Conservation (phyloP, 2,797 vertebrate species). For the Spea hammondii region DNA sequence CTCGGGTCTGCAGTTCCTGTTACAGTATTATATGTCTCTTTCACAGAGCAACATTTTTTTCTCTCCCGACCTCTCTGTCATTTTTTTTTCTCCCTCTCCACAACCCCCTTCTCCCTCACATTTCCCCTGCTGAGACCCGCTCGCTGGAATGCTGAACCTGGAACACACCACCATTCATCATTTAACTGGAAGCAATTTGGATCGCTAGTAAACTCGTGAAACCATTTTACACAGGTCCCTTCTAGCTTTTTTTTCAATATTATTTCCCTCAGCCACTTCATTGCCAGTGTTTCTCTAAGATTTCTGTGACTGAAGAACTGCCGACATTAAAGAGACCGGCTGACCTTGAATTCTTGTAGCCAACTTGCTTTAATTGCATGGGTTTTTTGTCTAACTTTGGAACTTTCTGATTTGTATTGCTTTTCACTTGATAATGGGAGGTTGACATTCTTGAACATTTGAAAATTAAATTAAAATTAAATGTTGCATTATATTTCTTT, state of each 20-base stretch:
- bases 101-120: constrained; percentile 4
- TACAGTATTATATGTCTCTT: constrained; percentile 42
- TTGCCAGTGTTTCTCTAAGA: too few species aligned
- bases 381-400: too few species aligned
- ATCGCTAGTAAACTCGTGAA: constrained; percentile 22
- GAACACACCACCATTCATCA: constrained; percentile 36
- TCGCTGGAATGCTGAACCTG: constrained; percentile 37
- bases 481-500: too few species aligned
- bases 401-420: too few species aligned
- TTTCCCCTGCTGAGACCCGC: constrained; percentile 38
- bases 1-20: constrained; percentile 33
- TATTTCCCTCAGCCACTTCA: too few species aligned
- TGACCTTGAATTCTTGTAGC: too few species aligned
- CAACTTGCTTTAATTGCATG: too few species aligned
- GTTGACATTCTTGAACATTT: too few species aligned
- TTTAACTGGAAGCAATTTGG: constrained; percentile 32
- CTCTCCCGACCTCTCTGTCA: constrained; percentile 27
- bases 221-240: constrained; percentile 1
- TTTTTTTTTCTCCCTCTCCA: constrained; percentile 27
- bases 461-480: too few species aligned
- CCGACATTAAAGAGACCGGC: too few species aligned
- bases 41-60: constrained; percentile 41
- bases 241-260: background rate
- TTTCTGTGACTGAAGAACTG: too few species aligned
- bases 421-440: too few species aligned